Evolutionary conservation across 23 tunicate species (phyloP).

Genomic region (Pegea sp.): DNA sequence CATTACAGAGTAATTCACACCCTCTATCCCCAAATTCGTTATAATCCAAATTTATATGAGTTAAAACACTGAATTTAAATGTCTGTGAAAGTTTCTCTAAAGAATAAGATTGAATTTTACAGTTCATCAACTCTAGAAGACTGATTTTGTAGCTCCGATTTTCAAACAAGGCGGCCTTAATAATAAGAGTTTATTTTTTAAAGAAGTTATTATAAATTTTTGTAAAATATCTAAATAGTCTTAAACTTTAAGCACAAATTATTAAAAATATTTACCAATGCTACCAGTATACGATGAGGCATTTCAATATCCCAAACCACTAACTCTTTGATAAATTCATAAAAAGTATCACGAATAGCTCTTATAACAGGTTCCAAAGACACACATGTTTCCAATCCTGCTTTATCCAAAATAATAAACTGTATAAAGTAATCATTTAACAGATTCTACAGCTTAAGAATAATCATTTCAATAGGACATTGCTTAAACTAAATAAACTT

Average conservation of each 20-base stretch:
- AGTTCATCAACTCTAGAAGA: conserved; percentile 69
- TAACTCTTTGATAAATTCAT: conserved; percentile 24
- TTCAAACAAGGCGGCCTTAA: conserved; percentile 57
- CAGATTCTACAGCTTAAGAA: too few species aligned
- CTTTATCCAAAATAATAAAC: too few species aligned
- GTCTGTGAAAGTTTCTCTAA: conserved; percentile 42
- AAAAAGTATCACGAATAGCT: conserved; percentile 31
- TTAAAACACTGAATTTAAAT: conserved; percentile 29
- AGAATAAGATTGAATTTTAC: conserved; percentile 30
- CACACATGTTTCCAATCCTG: too few species aligned
- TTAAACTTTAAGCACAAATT: too few species aligned
- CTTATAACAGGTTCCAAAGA: conserved; percentile 19
- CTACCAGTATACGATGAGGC: conserved; percentile 27
- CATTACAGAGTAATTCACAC: conserved; percentile 32
- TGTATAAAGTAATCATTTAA: too few species aligned
- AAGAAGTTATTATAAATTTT: too few species aligned
- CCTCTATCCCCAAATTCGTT: conserved; percentile 90
- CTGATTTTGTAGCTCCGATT: conserved; percentile 37
- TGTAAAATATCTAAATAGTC: too few species aligned
- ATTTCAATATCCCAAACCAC: conserved; percentile 45
- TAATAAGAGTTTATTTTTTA: too few species aligned
- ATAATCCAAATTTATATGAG: conserved; percentile 57
- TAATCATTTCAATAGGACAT: too few species aligned
- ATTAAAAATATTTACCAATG: conserved; percentile 39
- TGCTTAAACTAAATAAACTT: too few species aligned